Base-by-base conservation (phyloP, 2,888 invertebrate genomes). In the Hermaeophaga mercurialis region DNA sequence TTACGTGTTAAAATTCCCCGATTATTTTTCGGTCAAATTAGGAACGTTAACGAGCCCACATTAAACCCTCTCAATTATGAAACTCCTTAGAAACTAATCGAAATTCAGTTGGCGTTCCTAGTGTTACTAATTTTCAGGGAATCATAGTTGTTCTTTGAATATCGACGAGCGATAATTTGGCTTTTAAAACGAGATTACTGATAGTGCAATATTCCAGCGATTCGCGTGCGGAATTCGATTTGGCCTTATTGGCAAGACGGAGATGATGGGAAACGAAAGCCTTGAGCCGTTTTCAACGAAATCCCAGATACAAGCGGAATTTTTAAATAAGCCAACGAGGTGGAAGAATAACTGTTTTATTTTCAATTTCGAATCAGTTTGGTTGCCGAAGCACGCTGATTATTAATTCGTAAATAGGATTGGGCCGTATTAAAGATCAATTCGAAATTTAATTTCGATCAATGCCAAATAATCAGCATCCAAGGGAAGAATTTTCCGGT, bases 321-420 rank as follows among this genome's bases (percentile, higher is more conserved):
- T 43, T 43, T 43, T 43, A 43, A 43, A 43, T 43, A 43, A 43
- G 24, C 43, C 43, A 22, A 41, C 22, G 12, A 41, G 24, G 4
- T 26, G 24, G 8, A 43, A 24, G 24, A 24, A 43, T 43, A 43
- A 43, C 12, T 24, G 24, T 24, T 43, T 43, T 43, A 43, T 43
- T 43, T 22, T 43, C 24, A 18, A 43, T 43, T 12, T 22, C 14
- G 24, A 43, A 43, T 43, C 11, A 14, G 26, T 43, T 43, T 19
- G 19, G 19, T 38, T 39, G 19, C 6, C 12, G 39, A 22, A 39
- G n/a, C 39, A 12, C 39, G 39, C 22, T 22, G 18, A 39, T 18
- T 38, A 14, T 17, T 38, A 39, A 39, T 39, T 39, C 19, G 19
- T 19, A 39, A 39, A 39, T 39, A 4, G n/a, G n/a, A 39, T 39